Percentiles rank a stretch among this genome's conserved stretches.
These are phyloP conservation scores for Erinaceus europaeus DNA, from an alignment of 2,113 vertebrate genomes.

Conservation along the genomic window DNA sequence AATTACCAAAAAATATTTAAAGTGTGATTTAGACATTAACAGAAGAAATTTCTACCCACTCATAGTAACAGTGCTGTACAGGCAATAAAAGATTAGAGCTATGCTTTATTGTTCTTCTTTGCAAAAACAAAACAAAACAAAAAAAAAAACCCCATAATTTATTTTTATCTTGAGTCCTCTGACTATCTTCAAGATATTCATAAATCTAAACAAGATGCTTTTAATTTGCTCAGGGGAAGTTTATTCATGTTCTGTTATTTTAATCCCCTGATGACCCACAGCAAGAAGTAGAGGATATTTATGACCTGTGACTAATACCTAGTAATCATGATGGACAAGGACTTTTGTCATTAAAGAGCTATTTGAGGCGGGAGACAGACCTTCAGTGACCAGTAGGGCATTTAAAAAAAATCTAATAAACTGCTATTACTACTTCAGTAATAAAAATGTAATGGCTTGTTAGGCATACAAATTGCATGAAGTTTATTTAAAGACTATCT, in stretches of 20 bases:
- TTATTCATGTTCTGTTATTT: constrained; percentile 45
- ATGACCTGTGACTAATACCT: constrained; percentile 37
- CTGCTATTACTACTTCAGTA: constrained; percentile 50
- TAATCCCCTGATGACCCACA: constrained; percentile 20
- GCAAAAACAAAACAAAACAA: constrained; percentile 6
- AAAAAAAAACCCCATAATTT: too few relatives aligned
- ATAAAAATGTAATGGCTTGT: constrained; percentile 61
- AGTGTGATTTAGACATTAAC: constrained; percentile 7
- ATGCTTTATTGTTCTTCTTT: constrained; percentile 36
- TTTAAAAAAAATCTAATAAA: constrained; percentile 57
- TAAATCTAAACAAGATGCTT: constrained; percentile 27
- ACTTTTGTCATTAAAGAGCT: constrained; percentile 39
- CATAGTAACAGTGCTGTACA: not conserved
- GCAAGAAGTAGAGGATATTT: not conserved
- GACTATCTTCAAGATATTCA: constrained; percentile 22
- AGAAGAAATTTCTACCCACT: constrained; percentile 2
- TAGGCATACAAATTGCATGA: constrained; percentile 62
- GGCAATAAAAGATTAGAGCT: not conserved
- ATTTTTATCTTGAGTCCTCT: not conserved
- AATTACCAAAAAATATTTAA: constrained; percentile 66
- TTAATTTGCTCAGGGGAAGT: constrained; percentile 4
- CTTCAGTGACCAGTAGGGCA: constrained; percentile 29
- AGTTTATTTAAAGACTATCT: constrained; percentile 40
- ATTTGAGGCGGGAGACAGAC: constrained; percentile 26
- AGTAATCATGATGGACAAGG: constrained; percentile 1